Conservation (phyloP, 2,888 invertebrate species). For the Tetropium fuscum region DNA sequence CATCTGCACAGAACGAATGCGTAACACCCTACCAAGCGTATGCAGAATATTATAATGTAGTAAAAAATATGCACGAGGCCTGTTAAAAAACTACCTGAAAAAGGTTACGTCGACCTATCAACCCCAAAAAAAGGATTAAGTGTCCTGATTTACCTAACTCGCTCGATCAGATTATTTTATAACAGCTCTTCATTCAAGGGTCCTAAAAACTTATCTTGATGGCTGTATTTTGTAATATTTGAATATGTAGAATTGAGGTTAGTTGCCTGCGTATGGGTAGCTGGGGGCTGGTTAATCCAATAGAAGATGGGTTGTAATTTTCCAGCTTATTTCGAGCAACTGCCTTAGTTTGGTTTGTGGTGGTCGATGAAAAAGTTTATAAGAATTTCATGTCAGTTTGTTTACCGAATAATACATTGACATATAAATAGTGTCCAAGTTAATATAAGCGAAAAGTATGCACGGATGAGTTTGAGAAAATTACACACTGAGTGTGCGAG, state of each 20-base stretch:
- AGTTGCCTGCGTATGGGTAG: constrained; percentile 29
- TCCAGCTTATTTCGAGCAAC: too few relatives aligned
- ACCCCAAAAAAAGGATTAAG: constrained; percentile 48
- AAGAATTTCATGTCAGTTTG: background rate
- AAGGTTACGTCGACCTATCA: constrained; percentile 36
- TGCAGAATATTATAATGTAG: constrained; percentile 46
- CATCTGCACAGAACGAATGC: constrained; percentile 40
- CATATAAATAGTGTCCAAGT: too few relatives aligned
- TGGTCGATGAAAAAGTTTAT: too few relatives aligned
- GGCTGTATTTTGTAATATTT: constrained; percentile 49
- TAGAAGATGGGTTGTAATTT: too few relatives aligned
- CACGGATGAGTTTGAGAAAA: too few relatives aligned
- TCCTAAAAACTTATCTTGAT: constrained; percentile 48
- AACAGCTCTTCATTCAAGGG: constrained; percentile 46
- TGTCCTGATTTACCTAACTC: constrained; percentile 49
- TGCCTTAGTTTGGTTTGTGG: too few relatives aligned
- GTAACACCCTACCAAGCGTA: constrained; percentile 35
- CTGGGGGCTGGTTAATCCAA: constrained; percentile 6
- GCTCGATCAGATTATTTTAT: constrained; percentile 52
- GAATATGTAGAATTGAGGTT: constrained; percentile 50
- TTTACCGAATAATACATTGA: too few relatives aligned
- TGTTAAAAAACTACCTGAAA: constrained; percentile 43
- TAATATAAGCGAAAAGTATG: too few relatives aligned
- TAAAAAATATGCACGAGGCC: constrained; percentile 41
- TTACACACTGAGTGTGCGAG: too few relatives aligned